These are phyloP conservation scores for Hoplodrina blanda DNA, from an alignment of 2,888 invertebrate genomes.

Conservation along the genomic window DNA sequence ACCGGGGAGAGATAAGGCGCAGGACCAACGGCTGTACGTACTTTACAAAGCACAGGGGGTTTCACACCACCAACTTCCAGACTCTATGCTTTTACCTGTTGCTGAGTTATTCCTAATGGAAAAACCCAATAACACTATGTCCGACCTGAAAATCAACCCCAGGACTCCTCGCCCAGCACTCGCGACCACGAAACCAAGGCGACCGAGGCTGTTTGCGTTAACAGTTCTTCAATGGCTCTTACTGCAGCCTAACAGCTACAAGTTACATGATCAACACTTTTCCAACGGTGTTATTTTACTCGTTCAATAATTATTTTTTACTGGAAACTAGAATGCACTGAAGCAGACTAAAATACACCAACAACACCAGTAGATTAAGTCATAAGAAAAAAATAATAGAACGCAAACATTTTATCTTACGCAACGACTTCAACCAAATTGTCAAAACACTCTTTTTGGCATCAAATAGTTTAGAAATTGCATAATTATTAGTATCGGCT, in stretches of 20 bases:
- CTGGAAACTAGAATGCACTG: background rate
- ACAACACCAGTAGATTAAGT: background rate
- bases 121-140: background rate
- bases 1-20: too few relatives aligned
- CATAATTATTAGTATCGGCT: conserved; percentile 39
- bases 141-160: too few relatives aligned
- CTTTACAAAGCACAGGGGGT: too few relatives aligned
- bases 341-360: background rate
- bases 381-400: background rate
- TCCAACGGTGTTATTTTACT: conserved; percentile 1
- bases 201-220: background rate
- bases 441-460: conserved; percentile 28
- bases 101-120: background rate
- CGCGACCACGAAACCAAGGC: too few relatives aligned
- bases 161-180: too few relatives aligned
- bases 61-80: too few relatives aligned
- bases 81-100: too few relatives aligned
- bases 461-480: conserved; percentile 15
- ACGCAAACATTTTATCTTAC: conserved; percentile 6
- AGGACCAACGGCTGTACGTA: too few relatives aligned
- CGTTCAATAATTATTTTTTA: background rate
- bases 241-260: background rate
- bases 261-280: conserved; percentile 21
- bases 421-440: conserved; percentile 20
- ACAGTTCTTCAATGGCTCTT: background rate